A percentile compares a stretch with the other conserved stretches of the same genome.
phyloP scores from a whole-genome alignment of 2,888 invertebrate species.

The Sussaba pulchella region DNA sequence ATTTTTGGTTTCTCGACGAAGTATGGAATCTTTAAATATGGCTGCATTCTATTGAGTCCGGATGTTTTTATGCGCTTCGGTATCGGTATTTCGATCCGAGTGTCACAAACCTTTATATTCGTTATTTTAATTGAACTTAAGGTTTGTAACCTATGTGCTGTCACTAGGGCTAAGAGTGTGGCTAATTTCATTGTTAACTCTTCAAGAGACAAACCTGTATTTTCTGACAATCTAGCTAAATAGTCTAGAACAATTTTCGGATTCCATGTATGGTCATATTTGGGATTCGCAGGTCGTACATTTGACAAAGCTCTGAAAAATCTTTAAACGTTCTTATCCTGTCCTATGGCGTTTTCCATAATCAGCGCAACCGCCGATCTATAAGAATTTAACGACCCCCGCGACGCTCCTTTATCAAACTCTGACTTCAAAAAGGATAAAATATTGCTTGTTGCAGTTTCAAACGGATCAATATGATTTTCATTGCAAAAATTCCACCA shows the following conservation, averaged over 20 bases:
- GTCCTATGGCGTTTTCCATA: slow-evolving; percentile 57
- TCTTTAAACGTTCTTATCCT: slow-evolving; percentile 65
- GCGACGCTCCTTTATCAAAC: slow-evolving; percentile 52
- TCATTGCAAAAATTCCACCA: slow-evolving; percentile 22
- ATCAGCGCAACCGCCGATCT: slow-evolving; percentile 72
- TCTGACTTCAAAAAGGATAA: slow-evolving; percentile 27
- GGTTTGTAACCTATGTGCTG: slow-evolving; percentile 63
- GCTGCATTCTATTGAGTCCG: slow-evolving; percentile 41
- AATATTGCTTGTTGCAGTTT: not conserved
- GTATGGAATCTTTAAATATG: slow-evolving; percentile 48
- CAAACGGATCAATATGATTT: not conserved
- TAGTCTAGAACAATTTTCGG: slow-evolving; percentile 49
- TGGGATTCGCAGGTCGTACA: slow-evolving; percentile 64
- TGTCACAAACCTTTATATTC: too few relatives aligned
- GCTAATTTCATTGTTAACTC: slow-evolving; percentile 55
- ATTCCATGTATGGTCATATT: slow-evolving; percentile 60
- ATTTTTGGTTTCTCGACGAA: slow-evolving; percentile 46
- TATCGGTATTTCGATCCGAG: slow-evolving; percentile 65
- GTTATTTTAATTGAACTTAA: slow-evolving; percentile 52
- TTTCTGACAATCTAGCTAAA: slow-evolving; percentile 34
- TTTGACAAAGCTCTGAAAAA: slow-evolving; percentile 72
- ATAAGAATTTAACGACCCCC: slow-evolving; percentile 69
- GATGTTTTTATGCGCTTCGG: slow-evolving; percentile 62
- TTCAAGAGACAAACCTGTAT: slow-evolving; percentile 40
- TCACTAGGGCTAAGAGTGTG: slow-evolving; percentile 57